phyloP scores from a whole-genome alignment of 1,140 invertebrate genomes.

The Bilobella aurantiaca region DNA sequence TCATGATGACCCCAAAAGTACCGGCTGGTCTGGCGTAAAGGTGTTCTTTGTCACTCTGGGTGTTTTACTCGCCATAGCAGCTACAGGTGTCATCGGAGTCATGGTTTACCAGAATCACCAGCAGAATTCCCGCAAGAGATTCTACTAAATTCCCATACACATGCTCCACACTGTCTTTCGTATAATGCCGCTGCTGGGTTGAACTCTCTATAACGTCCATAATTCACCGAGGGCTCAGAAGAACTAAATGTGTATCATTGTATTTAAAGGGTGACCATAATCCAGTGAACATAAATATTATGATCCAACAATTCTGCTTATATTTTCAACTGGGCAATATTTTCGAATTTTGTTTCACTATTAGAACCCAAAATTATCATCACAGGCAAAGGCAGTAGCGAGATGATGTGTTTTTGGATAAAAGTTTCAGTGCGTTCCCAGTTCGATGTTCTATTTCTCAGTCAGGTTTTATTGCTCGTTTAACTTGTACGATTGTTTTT shows the following conservation, averaged over 20 bases:
- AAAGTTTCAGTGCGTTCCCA: no score
- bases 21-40: slow-evolving; percentile 68
- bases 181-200: no score
- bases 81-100: slow-evolving; percentile 69
- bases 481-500: no score
- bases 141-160: slow-evolving; percentile 53
- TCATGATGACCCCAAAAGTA: slow-evolving; percentile 70
- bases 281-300: neutral
- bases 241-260: neutral
- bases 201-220: neutral
- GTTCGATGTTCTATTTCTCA: no score
- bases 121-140: slow-evolving; percentile 76
- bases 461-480: no score
- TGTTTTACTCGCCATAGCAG: slow-evolving; percentile 63
- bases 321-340: neutral
- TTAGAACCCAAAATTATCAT: no score
- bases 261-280: neutral
- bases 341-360: no score
- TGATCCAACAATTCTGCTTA: neutral
- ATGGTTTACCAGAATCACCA: slow-evolving; percentile 85
- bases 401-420: no score
- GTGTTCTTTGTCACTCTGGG: slow-evolving; percentile 75
- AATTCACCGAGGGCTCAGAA: neutral
- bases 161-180: neutral
- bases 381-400: no score